phyloP scores from a whole-genome alignment of 2,888 invertebrate species.

The Lepidocyrtinus sp. region DNA sequence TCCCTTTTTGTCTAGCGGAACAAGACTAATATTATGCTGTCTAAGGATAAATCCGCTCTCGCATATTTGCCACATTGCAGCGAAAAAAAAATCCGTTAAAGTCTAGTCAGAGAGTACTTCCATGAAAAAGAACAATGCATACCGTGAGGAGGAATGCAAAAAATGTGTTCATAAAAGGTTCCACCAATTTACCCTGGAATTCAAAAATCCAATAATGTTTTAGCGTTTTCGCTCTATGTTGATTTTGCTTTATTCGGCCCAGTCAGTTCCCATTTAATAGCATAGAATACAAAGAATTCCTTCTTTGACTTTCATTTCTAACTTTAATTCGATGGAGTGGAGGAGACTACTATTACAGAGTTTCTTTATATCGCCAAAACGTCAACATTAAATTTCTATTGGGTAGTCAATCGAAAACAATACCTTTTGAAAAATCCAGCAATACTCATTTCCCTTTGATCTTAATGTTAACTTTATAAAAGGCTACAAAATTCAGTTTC shows the following conservation, averaged over 20 bases:
- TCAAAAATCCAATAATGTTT: constrained; percentile 64
- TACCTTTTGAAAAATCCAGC: too few relatives aligned
- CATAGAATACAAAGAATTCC: too few relatives aligned
- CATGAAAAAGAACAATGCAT: constrained; percentile 15
- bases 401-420: too few relatives aligned
- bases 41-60: neutral
- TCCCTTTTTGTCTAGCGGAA: constrained; percentile 6
- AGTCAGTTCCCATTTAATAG: too few relatives aligned
- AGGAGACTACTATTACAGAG: too few relatives aligned
- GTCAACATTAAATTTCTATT: too few relatives aligned
- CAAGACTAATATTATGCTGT: constrained; percentile 18
- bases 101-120: neutral
- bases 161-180: constrained; percentile 58
- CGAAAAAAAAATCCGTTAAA: neutral
- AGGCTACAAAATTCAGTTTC: too few relatives aligned
- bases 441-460: too few relatives aligned
- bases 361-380: too few relatives aligned
- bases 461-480: too few relatives aligned
- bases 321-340: too few relatives aligned
- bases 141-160: constrained; percentile 58
- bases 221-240: neutral
- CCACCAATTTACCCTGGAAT: constrained; percentile 65
- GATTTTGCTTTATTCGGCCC: constrained; percentile 13
- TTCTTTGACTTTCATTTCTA: too few relatives aligned
- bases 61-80: constrained; percentile 5